Percentiles rank a stretch among this genome's conserved stretches.
Conservation (phyloP, 2,888 invertebrate genomes). For the Caenorhabditis becei region DNA sequence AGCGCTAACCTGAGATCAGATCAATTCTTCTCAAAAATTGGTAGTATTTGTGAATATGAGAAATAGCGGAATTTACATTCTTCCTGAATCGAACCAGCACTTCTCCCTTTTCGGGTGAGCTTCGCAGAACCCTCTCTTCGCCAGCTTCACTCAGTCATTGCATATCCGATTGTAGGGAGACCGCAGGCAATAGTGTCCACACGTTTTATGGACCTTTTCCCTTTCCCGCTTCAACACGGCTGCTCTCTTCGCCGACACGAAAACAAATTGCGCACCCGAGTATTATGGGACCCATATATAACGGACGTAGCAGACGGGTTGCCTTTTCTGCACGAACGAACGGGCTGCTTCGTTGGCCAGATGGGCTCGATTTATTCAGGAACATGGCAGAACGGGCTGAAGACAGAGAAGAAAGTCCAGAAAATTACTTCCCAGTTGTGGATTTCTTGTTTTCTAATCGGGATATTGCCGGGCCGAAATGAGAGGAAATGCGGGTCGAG, state of each 20-base stretch:
- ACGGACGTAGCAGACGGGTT: conserved; percentile 12
- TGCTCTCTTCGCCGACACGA: conserved; percentile 4
- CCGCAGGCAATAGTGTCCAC: neutral
- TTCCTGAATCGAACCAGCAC: no score
- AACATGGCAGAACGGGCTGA: neutral
- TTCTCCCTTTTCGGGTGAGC: no score
- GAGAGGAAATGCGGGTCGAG: no score
- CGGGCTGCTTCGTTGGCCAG: neutral
- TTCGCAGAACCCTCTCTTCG: neutral
- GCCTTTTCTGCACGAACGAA: conserved; percentile 6
- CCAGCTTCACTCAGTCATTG: neutral
- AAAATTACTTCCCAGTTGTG: conserved; percentile 1
- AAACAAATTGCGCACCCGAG: conserved; percentile 39
- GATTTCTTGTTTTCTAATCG: conserved; percentile 6
- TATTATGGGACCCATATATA: conserved; percentile 28
- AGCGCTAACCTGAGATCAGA: neutral
- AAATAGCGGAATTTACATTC: no score
- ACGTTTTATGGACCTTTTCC: conserved; percentile 28
- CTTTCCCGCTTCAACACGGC: neutral
- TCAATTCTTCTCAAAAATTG: neutral
- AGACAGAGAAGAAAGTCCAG: neutral
- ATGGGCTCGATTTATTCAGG: neutral
- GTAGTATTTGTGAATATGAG: no score
- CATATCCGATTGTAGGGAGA: neutral
- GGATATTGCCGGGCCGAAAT: neutral